Percentiles rank a stretch among this genome's conserved stretches.
Conservation (phyloP, 2,888 invertebrate species). For the Criorhina ranunculi region DNA sequence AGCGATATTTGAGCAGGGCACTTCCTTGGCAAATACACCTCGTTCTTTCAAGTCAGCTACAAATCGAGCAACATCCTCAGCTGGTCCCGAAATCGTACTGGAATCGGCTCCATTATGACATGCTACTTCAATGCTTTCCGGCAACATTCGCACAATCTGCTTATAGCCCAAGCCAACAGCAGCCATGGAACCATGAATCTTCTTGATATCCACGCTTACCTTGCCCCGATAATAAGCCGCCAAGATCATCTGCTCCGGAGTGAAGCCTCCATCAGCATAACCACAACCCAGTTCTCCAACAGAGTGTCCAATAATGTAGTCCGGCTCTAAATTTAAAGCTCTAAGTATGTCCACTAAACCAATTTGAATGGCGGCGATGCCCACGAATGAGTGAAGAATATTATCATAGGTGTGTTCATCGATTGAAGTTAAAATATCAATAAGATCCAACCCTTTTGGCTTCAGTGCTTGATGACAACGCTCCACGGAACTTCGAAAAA, state of each 20-base stretch:
- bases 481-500: slow-evolving; percentile 90
- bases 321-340: slow-evolving; percentile 87
- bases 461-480: slow-evolving; percentile 86
- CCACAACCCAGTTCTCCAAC: slow-evolving; percentile 98
- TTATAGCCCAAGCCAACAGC: slow-evolving; percentile 90
- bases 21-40: slow-evolving; percentile 92
- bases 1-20: slow-evolving; percentile 94
- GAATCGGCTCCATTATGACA: slow-evolving; percentile 95
- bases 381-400: slow-evolving; percentile 89
- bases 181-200: slow-evolving; percentile 94
- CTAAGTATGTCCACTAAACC: slow-evolving; percentile 87
- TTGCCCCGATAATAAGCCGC: slow-evolving; percentile 93
- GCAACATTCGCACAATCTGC: slow-evolving; percentile 87
- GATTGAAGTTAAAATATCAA: slow-evolving; percentile 87
- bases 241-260: slow-evolving; percentile 93
- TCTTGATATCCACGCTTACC: slow-evolving; percentile 89
- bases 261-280: slow-evolving; percentile 96
- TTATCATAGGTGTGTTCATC: slow-evolving; percentile 88
- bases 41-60: slow-evolving; percentile 88
- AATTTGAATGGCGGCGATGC: slow-evolving; percentile 89
- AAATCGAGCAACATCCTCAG: slow-evolving; percentile 88
- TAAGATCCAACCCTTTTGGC: slow-evolving; percentile 87
- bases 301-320: slow-evolving; percentile 94
- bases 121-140: slow-evolving; percentile 92
- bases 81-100: slow-evolving; percentile 95